Evolutionary conservation across 2,113 vertebrate species (phyloP).

Genomic region (Thomomys bottae): DNA sequence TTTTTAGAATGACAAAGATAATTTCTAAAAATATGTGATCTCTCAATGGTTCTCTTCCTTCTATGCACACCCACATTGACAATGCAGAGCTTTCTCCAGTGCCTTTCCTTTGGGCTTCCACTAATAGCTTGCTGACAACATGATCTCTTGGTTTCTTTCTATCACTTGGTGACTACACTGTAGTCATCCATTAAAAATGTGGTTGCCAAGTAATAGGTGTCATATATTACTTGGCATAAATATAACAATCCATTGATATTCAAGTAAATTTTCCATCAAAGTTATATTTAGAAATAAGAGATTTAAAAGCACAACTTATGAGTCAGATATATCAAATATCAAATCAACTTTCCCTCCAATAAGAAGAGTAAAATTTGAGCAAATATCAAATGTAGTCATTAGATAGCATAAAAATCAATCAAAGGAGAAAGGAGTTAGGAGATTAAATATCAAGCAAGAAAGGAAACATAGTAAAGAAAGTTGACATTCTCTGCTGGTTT

Average conservation of each 20-base stretch:
- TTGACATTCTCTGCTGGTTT: neutral
- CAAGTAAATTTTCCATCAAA: slow-evolving; percentile 8
- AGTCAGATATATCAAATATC: neutral
- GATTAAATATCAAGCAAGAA: neutral
- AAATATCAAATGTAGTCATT: slow-evolving; percentile 32
- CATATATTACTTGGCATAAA: slow-evolving; percentile 43
- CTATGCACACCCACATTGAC: neutral
- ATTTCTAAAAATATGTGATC: slow-evolving; percentile 64
- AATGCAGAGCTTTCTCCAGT: neutral
- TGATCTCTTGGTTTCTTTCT: slow-evolving; percentile 32
- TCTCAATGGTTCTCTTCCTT: slow-evolving; percentile 50
- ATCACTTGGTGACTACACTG: neutral
- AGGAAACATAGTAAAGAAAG: neutral
- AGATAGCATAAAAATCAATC: neutral
- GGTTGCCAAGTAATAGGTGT: neutral
- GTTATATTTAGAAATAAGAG: slow-evolving; percentile 41
- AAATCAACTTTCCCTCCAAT: neutral
- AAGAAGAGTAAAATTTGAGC: neutral
- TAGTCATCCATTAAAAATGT: slow-evolving; percentile 39
- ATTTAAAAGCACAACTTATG: neutral
- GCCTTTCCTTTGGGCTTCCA: slow-evolving; percentile 35
- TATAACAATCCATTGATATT: slow-evolving; percentile 2
- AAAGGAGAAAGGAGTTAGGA: neutral
- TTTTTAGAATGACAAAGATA: slow-evolving; percentile 49
- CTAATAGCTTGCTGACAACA: neutral